These are phyloP conservation scores for Coilia nasus DNA, from an alignment of 2,797 vertebrate species.

Conservation along the genomic window DNA sequence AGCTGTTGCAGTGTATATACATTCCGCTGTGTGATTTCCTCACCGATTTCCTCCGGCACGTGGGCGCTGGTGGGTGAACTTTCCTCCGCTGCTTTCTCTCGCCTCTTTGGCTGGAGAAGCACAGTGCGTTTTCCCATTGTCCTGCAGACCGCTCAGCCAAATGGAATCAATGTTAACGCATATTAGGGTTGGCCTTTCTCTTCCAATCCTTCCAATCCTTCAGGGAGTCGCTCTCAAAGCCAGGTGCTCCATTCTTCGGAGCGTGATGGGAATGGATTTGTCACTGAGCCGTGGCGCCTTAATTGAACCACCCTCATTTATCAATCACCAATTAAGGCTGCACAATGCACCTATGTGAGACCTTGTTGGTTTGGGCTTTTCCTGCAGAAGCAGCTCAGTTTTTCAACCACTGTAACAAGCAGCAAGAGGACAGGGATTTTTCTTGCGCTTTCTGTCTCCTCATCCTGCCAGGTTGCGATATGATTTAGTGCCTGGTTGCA, in stretches of 20 bases:
- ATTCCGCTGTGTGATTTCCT: constrained; percentile 38
- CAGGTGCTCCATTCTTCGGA: constrained; percentile 14
- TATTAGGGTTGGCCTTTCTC: constrained; percentile 66
- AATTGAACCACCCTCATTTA: constrained; percentile 54
- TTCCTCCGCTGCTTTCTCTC: constrained; percentile 25
- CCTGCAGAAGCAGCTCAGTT: no score
- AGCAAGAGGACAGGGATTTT: no score
- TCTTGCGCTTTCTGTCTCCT: no score
- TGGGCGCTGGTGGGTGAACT: neutral
- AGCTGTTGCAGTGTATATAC: neutral
- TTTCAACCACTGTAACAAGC: no score
- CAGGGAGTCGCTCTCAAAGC: constrained; percentile 56
- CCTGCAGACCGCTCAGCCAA: constrained; percentile 67
- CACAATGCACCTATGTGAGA: constrained; percentile 55
- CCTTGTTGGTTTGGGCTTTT: neutral
- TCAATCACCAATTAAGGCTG: constrained; percentile 70
- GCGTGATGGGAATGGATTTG: constrained; percentile 61
- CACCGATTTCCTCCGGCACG: neutral
- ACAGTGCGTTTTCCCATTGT: constrained; percentile 55
- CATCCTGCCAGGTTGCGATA: no score
- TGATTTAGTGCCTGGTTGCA: no score
- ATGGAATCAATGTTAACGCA: constrained; percentile 67
- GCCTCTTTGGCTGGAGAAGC: constrained; percentile 17
- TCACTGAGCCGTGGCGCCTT: constrained; percentile 52
- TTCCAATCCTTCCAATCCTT: constrained; percentile 60